These are phyloP conservation scores for Hartigia nigra DNA, from an alignment of 2,888 invertebrate species.

Conservation along the genomic window DNA sequence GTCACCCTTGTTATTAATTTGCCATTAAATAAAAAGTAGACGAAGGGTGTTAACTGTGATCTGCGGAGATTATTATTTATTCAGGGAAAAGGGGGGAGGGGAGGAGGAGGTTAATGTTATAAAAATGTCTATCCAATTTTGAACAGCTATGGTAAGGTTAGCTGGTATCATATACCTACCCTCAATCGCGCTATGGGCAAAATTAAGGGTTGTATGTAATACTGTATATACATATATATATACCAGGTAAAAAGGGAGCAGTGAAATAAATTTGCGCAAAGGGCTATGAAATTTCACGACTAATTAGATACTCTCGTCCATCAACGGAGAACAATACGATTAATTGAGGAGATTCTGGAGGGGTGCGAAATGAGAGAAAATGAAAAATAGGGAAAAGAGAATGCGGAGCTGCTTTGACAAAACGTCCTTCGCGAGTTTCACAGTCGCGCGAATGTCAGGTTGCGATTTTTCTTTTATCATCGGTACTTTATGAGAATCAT, in stretches of 20 bases:
- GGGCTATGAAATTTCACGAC: constrained; percentile 3
- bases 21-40: background rate
- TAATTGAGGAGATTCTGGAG: constrained; percentile 9
- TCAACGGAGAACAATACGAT: constrained; percentile 10
- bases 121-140: background rate
- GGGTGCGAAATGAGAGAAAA: background rate
- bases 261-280: background rate
- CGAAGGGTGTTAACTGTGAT: background rate
- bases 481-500: background rate
- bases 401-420: background rate
- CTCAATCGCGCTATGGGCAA: background rate
- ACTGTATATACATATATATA: background rate
- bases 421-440: background rate
- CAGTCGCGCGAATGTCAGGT: background rate
- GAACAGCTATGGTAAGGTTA: background rate
- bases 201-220: background rate
- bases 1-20: background rate
- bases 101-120: background rate
- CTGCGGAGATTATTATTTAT: background rate
- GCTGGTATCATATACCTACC: background rate
- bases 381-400: too few relatives aligned
- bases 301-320: constrained; percentile 16
- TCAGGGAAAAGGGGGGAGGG: background rate
- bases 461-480: background rate
- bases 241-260: background rate